Conservation (phyloP, 2,797 vertebrate species). For the Hephaestus fuliginosus region DNA sequence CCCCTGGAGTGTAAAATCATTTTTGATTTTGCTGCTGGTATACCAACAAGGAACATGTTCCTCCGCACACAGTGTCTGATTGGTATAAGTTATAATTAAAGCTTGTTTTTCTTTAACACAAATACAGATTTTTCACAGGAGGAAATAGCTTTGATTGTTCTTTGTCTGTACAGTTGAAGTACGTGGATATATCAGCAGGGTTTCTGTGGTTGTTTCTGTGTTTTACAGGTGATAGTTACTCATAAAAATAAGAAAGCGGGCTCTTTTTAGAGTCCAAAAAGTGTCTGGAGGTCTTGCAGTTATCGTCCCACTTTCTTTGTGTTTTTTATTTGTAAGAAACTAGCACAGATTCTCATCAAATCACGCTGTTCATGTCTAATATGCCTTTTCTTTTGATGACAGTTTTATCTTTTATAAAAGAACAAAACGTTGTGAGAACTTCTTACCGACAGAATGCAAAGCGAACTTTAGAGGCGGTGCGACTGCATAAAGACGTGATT, state of each 20-base stretch:
- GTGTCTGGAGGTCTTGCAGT: background rate
- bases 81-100: background rate
- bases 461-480: too few species aligned
- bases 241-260: background rate
- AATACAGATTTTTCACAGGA: background rate
- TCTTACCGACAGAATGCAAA: background rate
- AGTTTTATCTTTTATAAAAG: background rate
- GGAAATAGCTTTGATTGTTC: background rate
- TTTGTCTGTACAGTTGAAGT: background rate
- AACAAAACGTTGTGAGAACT: background rate
- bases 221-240: background rate
- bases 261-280: background rate
- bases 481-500: too few species aligned
- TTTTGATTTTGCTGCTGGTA: slow-evolving; percentile 8
- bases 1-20: background rate
- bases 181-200: background rate
- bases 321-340: background rate
- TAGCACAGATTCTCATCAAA: background rate
- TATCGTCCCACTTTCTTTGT: background rate
- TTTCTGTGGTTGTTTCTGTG: background rate
- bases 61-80: too few species aligned
- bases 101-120: background rate
- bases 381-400: background rate
- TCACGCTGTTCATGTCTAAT: background rate
- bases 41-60: background rate